phyloP scores from a whole-genome alignment of 2,888 invertebrate genomes.

The Athalia rosae region DNA sequence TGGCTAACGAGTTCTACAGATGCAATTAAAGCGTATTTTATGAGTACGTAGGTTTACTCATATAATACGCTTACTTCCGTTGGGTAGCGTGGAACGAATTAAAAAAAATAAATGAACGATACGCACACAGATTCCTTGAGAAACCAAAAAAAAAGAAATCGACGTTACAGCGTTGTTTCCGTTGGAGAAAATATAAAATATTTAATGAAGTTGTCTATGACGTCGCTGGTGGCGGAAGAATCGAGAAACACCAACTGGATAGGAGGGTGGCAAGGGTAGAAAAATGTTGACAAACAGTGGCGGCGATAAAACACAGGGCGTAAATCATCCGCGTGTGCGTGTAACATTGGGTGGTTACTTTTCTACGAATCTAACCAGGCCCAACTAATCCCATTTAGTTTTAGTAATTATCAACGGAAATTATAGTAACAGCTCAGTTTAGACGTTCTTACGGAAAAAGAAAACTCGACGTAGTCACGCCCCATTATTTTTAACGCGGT shows the following conservation, averaged over 20 bases:
- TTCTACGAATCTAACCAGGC: constrained; percentile 39
- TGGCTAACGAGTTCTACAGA: not conserved
- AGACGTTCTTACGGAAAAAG: not conserved
- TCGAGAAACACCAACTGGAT: not conserved
- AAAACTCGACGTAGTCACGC: constrained; percentile 17
- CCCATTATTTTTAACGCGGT: constrained; percentile 5
- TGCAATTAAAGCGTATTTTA: no score
- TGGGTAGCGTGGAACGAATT: no score
- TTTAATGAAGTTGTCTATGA: no score
- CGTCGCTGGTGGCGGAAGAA: not conserved
- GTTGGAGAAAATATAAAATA: no score
- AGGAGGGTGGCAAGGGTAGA: not conserved
- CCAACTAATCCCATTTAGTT: constrained; percentile 35
- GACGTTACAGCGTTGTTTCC: no score
- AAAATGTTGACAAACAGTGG: constrained; percentile 23
- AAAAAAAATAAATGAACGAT: no score
- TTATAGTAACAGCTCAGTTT: constrained; percentile 34
- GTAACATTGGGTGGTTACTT: no score
- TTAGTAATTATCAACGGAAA: constrained; percentile 36
- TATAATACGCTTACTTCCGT: no score
- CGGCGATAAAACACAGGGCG: constrained; percentile 7
- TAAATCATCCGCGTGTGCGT: no score
- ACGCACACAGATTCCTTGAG: no score
- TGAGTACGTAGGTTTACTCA: not conserved
- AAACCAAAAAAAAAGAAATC: no score